Conservation (phyloP, 2,888 invertebrate genomes). For the Paralinhomoeus sp. region DNA sequence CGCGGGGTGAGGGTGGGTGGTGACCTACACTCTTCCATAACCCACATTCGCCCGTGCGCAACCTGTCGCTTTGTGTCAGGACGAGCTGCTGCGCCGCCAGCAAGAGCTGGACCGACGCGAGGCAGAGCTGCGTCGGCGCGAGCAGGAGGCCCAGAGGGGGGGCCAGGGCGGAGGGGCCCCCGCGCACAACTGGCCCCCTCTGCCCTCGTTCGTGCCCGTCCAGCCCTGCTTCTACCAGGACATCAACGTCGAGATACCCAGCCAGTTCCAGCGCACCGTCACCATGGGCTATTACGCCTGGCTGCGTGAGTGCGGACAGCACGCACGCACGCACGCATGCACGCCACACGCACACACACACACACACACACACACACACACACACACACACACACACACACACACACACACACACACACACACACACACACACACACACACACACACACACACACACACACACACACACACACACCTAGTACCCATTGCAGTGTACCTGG, state of each 20-base stretch:
- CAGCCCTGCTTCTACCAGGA: conserved; percentile 99
- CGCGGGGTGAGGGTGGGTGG: too few species aligned
- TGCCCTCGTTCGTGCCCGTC: conserved; percentile 66
- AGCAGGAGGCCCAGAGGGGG: conserved; percentile 51
- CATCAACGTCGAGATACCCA: conserved; percentile 89
- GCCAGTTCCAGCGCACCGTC: conserved; percentile 87
- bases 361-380: too few species aligned
- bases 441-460: too few species aligned
- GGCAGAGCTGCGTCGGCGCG: conserved; percentile 59
- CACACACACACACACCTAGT: too few species aligned
- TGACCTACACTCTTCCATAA: too few species aligned
- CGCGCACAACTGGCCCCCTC: conserved; percentile 93
- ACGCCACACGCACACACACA: too few species aligned
- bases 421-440: too few species aligned
- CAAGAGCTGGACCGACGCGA: conserved; percentile 68
- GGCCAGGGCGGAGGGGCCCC: not conserved
- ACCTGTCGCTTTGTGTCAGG: not conserved
- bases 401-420: too few species aligned
- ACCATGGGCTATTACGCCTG: conserved; percentile 80
- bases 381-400: too few species aligned
- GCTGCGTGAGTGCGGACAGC: conserved; percentile 48
- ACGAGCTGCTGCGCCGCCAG: conserved; percentile 27
- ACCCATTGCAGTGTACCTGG: conserved; percentile 54
- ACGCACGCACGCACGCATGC: too few species aligned
- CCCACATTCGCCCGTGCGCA: too few species aligned